phyloP scores from a whole-genome alignment of 2,888 invertebrate species.

The Pseudoips prasinana region DNA sequence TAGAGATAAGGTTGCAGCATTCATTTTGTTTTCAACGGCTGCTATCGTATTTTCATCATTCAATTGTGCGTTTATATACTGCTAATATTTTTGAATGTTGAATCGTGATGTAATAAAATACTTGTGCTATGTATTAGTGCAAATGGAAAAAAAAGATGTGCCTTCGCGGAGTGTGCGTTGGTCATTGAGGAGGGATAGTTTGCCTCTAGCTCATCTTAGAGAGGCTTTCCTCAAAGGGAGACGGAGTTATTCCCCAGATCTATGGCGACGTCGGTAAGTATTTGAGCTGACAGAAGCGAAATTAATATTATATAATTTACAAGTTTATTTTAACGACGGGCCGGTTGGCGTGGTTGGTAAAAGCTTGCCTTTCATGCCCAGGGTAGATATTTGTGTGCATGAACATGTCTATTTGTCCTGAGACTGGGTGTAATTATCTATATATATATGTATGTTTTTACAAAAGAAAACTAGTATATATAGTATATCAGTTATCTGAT shows the following conservation, averaged over 20 bases:
- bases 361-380: no score
- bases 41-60: conserved; percentile 19
- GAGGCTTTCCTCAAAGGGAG: conserved; percentile 58
- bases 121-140: conserved; percentile 17
- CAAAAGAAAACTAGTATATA: no score
- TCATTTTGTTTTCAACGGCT: conserved; percentile 28
- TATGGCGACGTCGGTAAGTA: conserved; percentile 60
- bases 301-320: neutral
- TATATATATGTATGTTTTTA: no score
- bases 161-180: conserved; percentile 40
- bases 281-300: no score
- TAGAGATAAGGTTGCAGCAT: conserved; percentile 34
- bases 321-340: no score
- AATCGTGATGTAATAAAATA: conserved; percentile 5
- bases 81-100: conserved; percentile 17
- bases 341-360: no score
- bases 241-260: conserved; percentile 53
- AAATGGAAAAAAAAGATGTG: conserved; percentile 31
- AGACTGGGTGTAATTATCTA: no score
- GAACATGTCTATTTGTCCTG: no score
- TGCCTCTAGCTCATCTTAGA: conserved; percentile 60
- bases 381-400: no score
- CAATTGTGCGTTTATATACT: conserved; percentile 13
- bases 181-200: conserved; percentile 63
- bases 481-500: no score